Evolutionary conservation across 2,797 vertebrate species (phyloP).

Genomic region (Stomatorhinus walkeri): DNA sequence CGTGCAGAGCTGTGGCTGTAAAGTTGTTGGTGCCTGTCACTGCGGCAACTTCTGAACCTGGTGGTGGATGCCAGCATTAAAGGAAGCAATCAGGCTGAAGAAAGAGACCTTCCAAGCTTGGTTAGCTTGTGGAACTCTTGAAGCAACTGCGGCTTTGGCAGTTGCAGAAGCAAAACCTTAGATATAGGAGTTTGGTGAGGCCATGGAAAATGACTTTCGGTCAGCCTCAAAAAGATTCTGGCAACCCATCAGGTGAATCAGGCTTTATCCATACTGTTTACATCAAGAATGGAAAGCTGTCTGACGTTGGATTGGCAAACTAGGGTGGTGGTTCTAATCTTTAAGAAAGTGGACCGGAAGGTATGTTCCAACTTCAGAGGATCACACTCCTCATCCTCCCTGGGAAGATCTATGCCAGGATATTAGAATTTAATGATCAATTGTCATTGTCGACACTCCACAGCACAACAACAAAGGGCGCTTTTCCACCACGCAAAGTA

Average conservation of each 20-base stretch:
- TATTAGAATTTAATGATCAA: not conserved
- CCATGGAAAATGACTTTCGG: not conserved
- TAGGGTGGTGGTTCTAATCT: not conserved
- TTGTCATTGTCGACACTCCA: no score
- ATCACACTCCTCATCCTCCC: not conserved
- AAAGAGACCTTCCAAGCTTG: not conserved
- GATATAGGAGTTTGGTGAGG: not conserved
- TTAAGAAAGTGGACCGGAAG: not conserved
- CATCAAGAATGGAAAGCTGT: not conserved
- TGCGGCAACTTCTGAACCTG: not conserved
- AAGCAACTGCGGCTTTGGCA: not conserved
- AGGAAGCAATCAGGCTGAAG: not conserved
- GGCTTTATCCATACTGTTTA: not conserved
- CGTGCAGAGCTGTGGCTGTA: not conserved
- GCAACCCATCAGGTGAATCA: not conserved
- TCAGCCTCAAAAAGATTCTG: not conserved
- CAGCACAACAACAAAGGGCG: no score
- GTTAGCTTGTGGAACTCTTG: not conserved
- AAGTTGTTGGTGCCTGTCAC: not conserved
- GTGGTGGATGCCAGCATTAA: not conserved
- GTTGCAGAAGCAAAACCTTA: not conserved
- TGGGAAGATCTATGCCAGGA: not conserved
- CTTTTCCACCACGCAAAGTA: no score
- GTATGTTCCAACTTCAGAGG: not conserved
- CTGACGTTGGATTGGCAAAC: not conserved